phyloP scores from a whole-genome alignment of 2,797 vertebrate species.

The Rhinogobio ventralis region DNA sequence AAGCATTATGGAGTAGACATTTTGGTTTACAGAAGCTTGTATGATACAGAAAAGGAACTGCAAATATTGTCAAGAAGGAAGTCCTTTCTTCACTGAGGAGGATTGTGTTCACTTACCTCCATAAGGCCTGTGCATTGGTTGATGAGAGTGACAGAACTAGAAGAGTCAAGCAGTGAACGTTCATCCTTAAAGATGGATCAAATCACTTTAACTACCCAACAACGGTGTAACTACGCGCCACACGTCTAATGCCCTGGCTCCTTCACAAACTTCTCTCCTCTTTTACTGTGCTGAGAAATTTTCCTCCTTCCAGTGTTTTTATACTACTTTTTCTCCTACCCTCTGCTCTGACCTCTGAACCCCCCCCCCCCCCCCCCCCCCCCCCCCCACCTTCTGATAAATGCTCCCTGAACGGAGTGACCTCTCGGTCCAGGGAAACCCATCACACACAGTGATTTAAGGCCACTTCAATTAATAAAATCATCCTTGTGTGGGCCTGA shows the following conservation, averaged over 20 bases:
- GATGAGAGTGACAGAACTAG: constrained; percentile 41
- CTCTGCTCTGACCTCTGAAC: constrained; percentile 57
- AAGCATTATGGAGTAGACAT: neutral
- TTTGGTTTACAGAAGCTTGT: neutral
- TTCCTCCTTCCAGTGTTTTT: constrained; percentile 63
- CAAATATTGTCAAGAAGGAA: neutral
- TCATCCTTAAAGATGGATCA: constrained; percentile 47
- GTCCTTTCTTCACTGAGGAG: neutral
- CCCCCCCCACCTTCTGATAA: constrained; percentile 26
- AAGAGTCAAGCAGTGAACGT: constrained; percentile 30
- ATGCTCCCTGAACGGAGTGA: constrained; percentile 37
- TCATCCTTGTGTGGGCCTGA: neutral
- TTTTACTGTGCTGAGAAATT: constrained; percentile 6
- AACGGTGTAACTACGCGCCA: neutral
- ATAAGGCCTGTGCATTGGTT: constrained; percentile 38
- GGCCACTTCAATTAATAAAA: neutral
- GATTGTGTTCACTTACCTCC: constrained; percentile 47
- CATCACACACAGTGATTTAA: constrained; percentile 21
- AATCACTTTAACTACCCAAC: neutral
- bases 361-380: neutral
- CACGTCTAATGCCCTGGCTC: neutral
- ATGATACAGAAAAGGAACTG: neutral
- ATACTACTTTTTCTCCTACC: constrained; percentile 64
- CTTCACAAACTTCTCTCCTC: neutral
- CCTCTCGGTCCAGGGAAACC: constrained; percentile 17